Evolutionary conservation across 2,888 invertebrate genomes (phyloP).

Genomic region (Amiota communis): DNA sequence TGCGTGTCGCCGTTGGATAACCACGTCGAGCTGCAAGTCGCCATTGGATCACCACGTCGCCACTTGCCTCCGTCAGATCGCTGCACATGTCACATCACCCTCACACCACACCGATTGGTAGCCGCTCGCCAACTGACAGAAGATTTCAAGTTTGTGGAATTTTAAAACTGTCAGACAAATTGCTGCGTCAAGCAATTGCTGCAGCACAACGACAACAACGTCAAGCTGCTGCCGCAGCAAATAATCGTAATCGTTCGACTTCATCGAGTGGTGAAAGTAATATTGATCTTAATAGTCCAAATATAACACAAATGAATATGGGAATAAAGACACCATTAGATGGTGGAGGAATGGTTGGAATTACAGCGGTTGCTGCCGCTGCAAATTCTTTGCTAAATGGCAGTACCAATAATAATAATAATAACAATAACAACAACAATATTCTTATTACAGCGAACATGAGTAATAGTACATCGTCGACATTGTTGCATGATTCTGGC

Average conservation of each 20-base stretch:
- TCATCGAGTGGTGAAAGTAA: slow-evolving; percentile 73
- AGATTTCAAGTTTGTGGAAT: no score
- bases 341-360: slow-evolving; percentile 34
- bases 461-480: slow-evolving; percentile 65
- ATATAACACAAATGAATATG: slow-evolving; percentile 56
- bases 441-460: slow-evolving; percentile 56
- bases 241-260: slow-evolving; percentile 69
- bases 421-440: slow-evolving; percentile 34
- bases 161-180: no score
- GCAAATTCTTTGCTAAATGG: slow-evolving; percentile 6
- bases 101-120: no score
- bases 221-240: slow-evolving; percentile 50
- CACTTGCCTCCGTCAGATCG: no score
- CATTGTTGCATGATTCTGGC: slow-evolving; percentile 70
- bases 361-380: no score
- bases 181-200: slow-evolving; percentile 40
- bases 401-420: slow-evolving; percentile 32
- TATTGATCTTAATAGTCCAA: slow-evolving; percentile 69
- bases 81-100: no score
- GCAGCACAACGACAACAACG: slow-evolving; percentile 28
- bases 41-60: no score
- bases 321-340: slow-evolving; percentile 51
- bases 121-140: no score
- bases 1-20: no score
- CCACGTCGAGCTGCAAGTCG: no score